These are phyloP conservation scores for Scartelaos histophorus DNA, from an alignment of 2,113 vertebrate genomes.

Conservation along the genomic window DNA sequence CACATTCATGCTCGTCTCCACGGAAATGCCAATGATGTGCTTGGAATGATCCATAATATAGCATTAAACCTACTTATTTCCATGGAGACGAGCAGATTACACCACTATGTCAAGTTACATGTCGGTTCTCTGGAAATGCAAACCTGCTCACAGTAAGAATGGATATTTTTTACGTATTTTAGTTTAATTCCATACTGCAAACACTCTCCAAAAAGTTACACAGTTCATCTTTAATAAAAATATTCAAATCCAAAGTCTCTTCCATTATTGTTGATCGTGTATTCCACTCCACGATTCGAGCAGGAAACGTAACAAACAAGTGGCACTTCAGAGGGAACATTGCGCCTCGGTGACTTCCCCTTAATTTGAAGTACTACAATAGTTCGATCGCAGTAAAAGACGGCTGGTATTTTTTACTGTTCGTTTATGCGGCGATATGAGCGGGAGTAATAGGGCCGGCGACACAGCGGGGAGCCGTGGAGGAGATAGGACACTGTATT, in stretches of 20 bases:
- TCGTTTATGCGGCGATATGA: not conserved
- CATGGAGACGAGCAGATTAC: too few relatives aligned
- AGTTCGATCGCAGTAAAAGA: constrained; percentile 34
- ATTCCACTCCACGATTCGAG: constrained; percentile 6
- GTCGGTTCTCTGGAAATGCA: too few relatives aligned
- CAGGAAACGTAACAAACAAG: constrained; percentile 32
- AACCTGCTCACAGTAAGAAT: too few relatives aligned
- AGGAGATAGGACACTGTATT: not conserved
- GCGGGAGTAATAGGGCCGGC: constrained; percentile 18
- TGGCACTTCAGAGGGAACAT: constrained; percentile 9
- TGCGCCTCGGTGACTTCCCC: constrained; percentile 26
- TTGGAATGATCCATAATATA: too few relatives aligned
- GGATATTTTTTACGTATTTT: too few relatives aligned
- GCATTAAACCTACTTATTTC: too few relatives aligned
- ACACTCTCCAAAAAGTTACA: too few relatives aligned
- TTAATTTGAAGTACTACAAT: constrained; percentile 22
- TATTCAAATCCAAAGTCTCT: constrained; percentile 12
- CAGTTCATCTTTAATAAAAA: too few relatives aligned
- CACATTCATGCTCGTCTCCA: too few relatives aligned
- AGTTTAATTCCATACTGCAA: too few relatives aligned
- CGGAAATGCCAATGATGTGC: too few relatives aligned
- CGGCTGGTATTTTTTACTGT: constrained; percentile 3
- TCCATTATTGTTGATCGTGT: not conserved
- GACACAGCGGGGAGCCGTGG: constrained; percentile 5
- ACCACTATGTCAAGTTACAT: too few relatives aligned